These are phyloP conservation scores for Drosophila navojoa DNA, from an alignment of 1,140 invertebrate genomes.

Conservation along the genomic window DNA sequence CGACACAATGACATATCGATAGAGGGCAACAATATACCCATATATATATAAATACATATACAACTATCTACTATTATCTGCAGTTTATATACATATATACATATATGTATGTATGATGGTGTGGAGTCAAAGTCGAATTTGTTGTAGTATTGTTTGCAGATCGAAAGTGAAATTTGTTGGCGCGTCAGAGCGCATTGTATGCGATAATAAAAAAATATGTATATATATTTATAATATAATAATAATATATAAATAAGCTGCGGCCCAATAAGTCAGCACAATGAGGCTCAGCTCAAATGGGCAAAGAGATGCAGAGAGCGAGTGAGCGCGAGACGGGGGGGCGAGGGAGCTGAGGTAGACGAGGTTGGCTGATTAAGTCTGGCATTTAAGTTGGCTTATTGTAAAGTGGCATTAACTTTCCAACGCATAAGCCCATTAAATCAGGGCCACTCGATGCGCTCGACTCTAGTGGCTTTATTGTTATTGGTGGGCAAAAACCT, in stretches of 20 bases:
- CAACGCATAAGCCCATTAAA: slow-evolving; percentile 34
- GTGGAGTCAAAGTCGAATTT: slow-evolving; percentile 58
- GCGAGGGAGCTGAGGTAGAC: not conserved
- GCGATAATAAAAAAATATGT: slow-evolving; percentile 21
- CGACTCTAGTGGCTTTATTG: slow-evolving; percentile 1
- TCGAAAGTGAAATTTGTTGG: slow-evolving; percentile 66
- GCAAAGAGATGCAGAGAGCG: too few relatives aligned
- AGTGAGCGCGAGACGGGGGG: not conserved
- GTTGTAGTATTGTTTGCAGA: slow-evolving; percentile 36
- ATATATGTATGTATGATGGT: too few relatives aligned
- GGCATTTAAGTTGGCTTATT: slow-evolving; percentile 31
- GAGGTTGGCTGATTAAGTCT: slow-evolving; percentile 1
- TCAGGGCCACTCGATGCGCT: slow-evolving; percentile 19
- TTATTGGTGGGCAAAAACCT: slow-evolving; percentile 10
- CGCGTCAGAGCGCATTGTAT: slow-evolving; percentile 37
- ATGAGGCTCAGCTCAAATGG: slow-evolving; percentile 32
- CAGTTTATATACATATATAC: slow-evolving; percentile 1
- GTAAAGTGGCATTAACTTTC: slow-evolving; percentile 34
- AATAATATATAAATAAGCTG: slow-evolving; percentile 59
- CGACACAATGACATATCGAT: slow-evolving; percentile 55
- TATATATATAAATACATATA: not conserved
- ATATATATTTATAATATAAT: slow-evolving; percentile 20
- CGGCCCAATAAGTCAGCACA: slow-evolving; percentile 65
- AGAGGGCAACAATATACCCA: slow-evolving; percentile 44
- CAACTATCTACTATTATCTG: not conserved